Percentiles rank a stretch among this genome's conserved stretches.
Conservation (phyloP, 1,140 invertebrate species). For the Pogonomyrmex californicus region DNA sequence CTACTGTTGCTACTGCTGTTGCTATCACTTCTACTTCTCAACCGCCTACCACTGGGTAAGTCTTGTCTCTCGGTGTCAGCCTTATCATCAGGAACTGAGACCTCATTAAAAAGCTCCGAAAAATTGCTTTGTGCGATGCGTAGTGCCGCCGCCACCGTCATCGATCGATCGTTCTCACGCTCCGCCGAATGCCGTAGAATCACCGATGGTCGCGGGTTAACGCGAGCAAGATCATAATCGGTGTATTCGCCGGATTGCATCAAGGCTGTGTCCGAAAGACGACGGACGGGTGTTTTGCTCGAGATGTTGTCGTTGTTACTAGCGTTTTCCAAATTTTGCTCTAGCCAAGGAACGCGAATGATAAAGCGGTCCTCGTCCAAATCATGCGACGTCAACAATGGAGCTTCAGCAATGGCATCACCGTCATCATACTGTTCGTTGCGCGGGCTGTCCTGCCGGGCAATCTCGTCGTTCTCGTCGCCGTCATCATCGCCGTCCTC, state of each 20-base stretch:
- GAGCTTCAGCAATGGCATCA: constrained; percentile 32
- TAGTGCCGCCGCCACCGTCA: constrained; percentile 33
- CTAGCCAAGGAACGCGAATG: constrained; percentile 13
- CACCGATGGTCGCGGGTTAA: not conserved
- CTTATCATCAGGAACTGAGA: constrained; percentile 81
- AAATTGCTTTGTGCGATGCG: constrained; percentile 74
- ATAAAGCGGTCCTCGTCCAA: constrained; percentile 17
- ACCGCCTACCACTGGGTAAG: constrained; percentile 68
- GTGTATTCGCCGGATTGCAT: not conserved
- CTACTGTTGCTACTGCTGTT: constrained; percentile 7
- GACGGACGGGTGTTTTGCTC: constrained; percentile 41
- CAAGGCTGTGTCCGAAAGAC: constrained; percentile 5
- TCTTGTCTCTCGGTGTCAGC: constrained; percentile 79
- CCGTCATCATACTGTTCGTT: constrained; percentile 33
- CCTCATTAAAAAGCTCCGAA: constrained; percentile 69
- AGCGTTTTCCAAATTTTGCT: not conserved
- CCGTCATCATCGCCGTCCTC: constrained; percentile 42
- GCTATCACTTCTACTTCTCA: constrained; percentile 55
- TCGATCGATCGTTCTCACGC: not conserved
- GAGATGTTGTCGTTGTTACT: not conserved
- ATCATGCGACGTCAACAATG: constrained; percentile 34
- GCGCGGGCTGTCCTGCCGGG: constrained; percentile 1
- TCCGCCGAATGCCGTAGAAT: not conserved
- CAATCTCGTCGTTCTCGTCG: constrained; percentile 39
- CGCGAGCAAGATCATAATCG: constrained; percentile 2